Base-by-base conservation (phyloP, 2,888 invertebrate species). In the Hymenopus coronatus region DNA sequence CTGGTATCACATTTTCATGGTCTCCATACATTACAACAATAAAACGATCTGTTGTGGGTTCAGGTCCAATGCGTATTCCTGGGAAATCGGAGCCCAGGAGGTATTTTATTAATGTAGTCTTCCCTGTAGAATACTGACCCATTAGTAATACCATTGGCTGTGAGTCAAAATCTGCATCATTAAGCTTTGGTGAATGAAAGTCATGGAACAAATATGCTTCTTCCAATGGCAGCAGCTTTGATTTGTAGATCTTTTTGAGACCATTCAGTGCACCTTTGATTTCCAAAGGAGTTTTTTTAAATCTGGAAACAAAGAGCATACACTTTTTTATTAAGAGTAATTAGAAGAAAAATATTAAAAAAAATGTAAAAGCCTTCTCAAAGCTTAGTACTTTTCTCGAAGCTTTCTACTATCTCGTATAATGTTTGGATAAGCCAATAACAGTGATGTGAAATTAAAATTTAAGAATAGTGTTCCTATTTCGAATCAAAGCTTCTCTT, bases 71-170 rank as follows among this genome's bases (percentile, higher is more conserved):
- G 89, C 99, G 95, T 91, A 99, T 99, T 81, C 99, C 99, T 83
- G 99, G 99, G 93, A 99, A 99, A 92, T 99, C 99, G 92, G 96
- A 95, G 93, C 98, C 97, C 90, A 99, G 94, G 88, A 99, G 94
- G 93, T 99, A 99, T 92, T 97, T 97, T 91, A 98, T 98, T 92
- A 98, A 98, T 2, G 98, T 98, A 0, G 98, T 98, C 94, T 99
- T 99, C 92, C 99, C 99, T 83, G 99, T 99, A 1, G 99, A 99
- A 93, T 99, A 99, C 93, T 99, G 99, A 0, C 99, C 99, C 82
- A 99, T 99, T 54, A 99, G 94, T 90, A 99, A 94, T 91, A 99
- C 98, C 99, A 99, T 99, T 0, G 99, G 99, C 92, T 99, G 99
- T 3, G 99, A 99, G 94, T 99, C 98, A 93, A 99, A 99, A 93